These are phyloP conservation scores for Aleiodes testaceus DNA, from an alignment of 2,888 invertebrate genomes.

Conservation along the genomic window DNA sequence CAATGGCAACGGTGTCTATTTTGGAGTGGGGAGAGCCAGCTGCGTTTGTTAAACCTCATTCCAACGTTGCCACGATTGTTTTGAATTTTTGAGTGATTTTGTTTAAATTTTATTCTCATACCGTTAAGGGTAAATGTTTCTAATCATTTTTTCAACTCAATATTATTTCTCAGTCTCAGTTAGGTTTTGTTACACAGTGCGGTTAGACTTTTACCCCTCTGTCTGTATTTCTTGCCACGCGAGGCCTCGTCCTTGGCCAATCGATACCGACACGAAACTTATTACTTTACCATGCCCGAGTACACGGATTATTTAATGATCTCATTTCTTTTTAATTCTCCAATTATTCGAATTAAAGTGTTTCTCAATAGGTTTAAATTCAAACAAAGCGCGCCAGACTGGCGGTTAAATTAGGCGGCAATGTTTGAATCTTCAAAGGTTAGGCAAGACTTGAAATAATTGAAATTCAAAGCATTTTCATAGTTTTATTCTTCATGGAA, in stretches of 20 bases:
- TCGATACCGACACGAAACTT: slow-evolving; percentile 48
- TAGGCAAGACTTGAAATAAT: no score
- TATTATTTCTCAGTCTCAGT: neutral
- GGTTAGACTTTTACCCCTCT: neutral
- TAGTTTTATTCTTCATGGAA: neutral
- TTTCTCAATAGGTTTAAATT: neutral
- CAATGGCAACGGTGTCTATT: slow-evolving; percentile 19
- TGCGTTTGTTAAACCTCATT: slow-evolving; percentile 48
- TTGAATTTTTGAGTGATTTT: slow-evolving; percentile 61
- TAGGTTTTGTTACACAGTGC: slow-evolving; percentile 1
- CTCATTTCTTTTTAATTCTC: neutral
- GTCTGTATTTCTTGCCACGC: slow-evolving; percentile 30
- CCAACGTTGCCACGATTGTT: slow-evolving; percentile 67
- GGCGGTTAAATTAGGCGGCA: neutral
- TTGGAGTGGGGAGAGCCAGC: slow-evolving; percentile 48
- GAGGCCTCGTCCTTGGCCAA: slow-evolving; percentile 48
- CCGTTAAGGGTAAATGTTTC: slow-evolving; percentile 8
- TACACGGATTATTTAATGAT: slow-evolving; percentile 40
- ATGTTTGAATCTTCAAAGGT: neutral
- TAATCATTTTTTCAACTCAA: neutral
- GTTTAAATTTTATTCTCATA: neutral
- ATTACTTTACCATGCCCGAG: slow-evolving; percentile 33
- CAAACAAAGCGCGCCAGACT: neutral
- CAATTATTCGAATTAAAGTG: slow-evolving; percentile 7
- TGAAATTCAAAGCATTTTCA: neutral